Percentiles rank a stretch among this genome's conserved stretches.
These are phyloP conservation scores for Simalia tracyae DNA, from an alignment of 2,797 vertebrate species.

Conservation along the genomic window DNA sequence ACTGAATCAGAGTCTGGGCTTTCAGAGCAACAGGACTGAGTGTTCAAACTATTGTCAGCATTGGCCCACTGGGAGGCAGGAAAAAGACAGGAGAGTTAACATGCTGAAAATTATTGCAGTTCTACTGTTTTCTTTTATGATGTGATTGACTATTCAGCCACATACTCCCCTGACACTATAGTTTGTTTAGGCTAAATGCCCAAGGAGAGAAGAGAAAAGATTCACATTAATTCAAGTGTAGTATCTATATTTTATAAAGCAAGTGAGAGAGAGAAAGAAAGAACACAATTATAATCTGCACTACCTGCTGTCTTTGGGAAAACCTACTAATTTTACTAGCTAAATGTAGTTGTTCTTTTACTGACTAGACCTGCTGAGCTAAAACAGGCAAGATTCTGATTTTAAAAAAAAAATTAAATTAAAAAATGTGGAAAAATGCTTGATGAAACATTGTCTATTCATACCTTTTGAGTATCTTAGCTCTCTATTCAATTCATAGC, in stretches of 20 bases:
- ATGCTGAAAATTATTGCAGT: not conserved
- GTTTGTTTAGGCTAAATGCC: not conserved
- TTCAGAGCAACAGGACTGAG: slow-evolving; percentile 6
- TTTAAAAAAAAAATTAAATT: not conserved
- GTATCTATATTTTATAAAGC: not conserved
- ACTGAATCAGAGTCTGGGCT: not conserved
- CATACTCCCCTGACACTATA: not conserved
- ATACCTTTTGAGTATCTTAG: not conserved
- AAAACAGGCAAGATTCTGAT: not conserved
- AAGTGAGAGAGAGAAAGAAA: not conserved
- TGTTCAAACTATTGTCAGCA: slow-evolving; percentile 29
- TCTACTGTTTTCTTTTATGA: not conserved
- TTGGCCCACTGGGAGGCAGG: not conserved
- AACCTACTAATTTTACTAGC: not conserved
- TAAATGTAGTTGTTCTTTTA: not conserved
- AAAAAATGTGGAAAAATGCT: not conserved
- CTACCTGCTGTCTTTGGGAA: not conserved
- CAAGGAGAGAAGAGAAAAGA: not conserved
- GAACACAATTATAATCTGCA: not conserved
- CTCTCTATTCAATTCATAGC: not conserved
- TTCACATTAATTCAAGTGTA: not conserved
- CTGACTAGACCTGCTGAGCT: not conserved
- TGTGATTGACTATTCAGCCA: not conserved
- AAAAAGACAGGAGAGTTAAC: not conserved
- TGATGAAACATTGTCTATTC: not conserved